These are phyloP conservation scores for Planiliza haematocheilus DNA, from an alignment of 2,113 vertebrate species.

Conservation along the genomic window DNA sequence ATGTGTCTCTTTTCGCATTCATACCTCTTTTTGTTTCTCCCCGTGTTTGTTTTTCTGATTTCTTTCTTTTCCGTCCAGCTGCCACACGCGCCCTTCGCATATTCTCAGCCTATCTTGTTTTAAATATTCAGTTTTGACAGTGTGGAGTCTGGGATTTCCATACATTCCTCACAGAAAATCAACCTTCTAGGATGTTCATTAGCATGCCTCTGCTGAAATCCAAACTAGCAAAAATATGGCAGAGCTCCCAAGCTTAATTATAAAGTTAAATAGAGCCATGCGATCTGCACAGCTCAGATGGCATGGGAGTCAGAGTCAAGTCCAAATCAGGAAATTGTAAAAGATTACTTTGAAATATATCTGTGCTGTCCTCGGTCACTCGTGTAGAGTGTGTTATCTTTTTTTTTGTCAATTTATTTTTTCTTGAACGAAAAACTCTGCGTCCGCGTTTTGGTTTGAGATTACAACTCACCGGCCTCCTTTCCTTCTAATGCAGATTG, in stretches of 20 bases:
- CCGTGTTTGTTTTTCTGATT: too few species aligned
- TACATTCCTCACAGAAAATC: background rate
- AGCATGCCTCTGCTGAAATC: background rate
- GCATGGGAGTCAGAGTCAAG: too few species aligned
- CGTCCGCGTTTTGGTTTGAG: background rate
- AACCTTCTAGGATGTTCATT: constrained; percentile 6
- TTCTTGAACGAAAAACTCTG: background rate
- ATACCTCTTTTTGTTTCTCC: background rate
- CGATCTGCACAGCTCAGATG: background rate
- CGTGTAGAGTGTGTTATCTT: too few species aligned
- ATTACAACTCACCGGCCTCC: background rate
- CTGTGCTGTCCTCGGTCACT: too few species aligned
- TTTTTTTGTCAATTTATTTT: background rate
- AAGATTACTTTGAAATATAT: background rate
- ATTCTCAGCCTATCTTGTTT: background rate
- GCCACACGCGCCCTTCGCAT: background rate
- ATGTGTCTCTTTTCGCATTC: constrained; percentile 8
- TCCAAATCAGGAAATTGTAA: too few species aligned
- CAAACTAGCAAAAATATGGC: background rate
- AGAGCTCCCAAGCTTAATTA: background rate
- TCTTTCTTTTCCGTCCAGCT: background rate
- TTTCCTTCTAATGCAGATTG: constrained; percentile 85
- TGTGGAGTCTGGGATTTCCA: background rate
- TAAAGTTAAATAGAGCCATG: background rate
- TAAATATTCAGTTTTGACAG: background rate